Percentiles rank a stretch among this genome's conserved stretches.
Evolutionary conservation across 2,113 vertebrate genomes (phyloP).

Genomic region (Malurus melanocephalus): DNA sequence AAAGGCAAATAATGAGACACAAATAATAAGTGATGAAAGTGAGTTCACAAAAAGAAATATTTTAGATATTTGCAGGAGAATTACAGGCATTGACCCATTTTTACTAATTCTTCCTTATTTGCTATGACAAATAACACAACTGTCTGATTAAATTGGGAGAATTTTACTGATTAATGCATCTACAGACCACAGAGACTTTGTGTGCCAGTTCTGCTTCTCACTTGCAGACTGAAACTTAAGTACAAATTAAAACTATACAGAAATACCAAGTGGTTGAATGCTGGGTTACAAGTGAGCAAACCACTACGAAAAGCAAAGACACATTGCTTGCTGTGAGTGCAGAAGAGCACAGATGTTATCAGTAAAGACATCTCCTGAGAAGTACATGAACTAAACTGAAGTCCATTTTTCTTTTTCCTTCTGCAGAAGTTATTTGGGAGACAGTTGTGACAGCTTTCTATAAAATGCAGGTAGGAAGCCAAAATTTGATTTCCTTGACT

Average conservation of each 20-base stretch:
- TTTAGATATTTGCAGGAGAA: neutral
- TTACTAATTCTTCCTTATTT: neutral
- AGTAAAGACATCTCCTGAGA: neutral
- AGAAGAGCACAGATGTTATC: neutral
- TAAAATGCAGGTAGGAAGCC: neutral
- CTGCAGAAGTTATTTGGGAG: neutral
- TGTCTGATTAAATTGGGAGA: neutral
- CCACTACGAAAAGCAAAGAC: neutral
- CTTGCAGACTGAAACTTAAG: neutral
- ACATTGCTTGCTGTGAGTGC: neutral
- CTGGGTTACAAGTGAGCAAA: neutral
- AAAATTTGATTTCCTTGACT: neutral
- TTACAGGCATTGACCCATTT: neutral
- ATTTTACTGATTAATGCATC: neutral
- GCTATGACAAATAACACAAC: neutral
- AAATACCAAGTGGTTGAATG: neutral
- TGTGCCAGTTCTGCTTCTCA: neutral
- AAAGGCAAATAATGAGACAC: neutral
- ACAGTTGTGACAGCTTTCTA: neutral
- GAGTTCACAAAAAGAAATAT: neutral
- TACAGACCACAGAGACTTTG: neutral
- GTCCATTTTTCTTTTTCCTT: neutral
- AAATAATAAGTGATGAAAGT: neutral
- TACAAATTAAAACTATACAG: neutral
- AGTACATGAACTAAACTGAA: neutral